phyloP scores from a whole-genome alignment of 2,797 vertebrate species.

The Falco naumanni region DNA sequence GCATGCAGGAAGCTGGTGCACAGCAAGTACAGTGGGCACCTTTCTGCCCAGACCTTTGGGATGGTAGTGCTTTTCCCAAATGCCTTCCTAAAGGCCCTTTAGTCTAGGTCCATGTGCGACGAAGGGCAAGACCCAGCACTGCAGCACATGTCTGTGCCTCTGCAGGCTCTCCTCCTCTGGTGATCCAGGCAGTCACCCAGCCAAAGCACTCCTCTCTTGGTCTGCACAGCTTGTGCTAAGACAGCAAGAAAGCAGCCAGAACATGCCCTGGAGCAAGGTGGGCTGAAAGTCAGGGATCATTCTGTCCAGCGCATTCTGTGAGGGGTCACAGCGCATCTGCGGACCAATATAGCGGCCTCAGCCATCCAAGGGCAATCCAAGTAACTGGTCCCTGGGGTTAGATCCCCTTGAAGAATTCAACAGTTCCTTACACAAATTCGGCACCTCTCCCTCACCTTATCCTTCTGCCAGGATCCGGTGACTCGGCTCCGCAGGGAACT shows the following conservation, averaged over 20 bases:
- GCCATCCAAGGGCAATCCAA: not conserved
- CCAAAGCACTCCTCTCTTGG: not conserved
- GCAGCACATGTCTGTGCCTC: not conserved
- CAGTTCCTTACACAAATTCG: not conserved
- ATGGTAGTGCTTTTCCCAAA: not conserved
- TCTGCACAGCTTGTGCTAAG: not conserved
- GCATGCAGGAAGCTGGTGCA: not conserved
- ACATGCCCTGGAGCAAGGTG: not conserved
- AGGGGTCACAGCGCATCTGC: not conserved
- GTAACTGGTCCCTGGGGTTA: not conserved
- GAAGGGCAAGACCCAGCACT: not conserved
- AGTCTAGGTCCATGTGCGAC: not conserved
- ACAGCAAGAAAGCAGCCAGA: not conserved
- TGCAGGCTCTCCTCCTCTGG: not conserved
- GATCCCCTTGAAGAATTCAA: not conserved
- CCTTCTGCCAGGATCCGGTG: constrained; percentile 93
- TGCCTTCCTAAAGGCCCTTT: not conserved
- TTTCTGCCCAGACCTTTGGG: not conserved
- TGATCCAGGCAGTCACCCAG: not conserved
- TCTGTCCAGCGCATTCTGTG: not conserved
- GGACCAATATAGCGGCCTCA: not conserved
- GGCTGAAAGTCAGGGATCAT: not conserved
- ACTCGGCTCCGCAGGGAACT: constrained; percentile 91
- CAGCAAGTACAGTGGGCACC: not conserved
- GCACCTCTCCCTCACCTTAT: constrained; percentile 83